Evolutionary conservation across 2,888 invertebrate genomes (phyloP).

Genomic region (Pseudoips prasinana): DNA sequence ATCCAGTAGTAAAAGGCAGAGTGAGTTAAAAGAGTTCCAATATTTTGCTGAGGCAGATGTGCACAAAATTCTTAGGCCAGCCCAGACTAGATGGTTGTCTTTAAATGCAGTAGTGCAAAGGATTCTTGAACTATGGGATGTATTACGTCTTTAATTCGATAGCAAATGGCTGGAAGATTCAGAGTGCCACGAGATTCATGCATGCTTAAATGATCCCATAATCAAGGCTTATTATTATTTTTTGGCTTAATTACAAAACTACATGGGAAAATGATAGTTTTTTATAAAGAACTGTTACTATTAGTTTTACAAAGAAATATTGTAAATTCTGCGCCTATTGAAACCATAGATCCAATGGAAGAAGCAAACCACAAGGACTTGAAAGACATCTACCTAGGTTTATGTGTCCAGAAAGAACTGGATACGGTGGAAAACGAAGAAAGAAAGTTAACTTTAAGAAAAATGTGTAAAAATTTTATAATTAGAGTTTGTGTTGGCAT

Average conservation of each 20-base stretch:
- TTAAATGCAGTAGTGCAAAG: conserved; percentile 27
- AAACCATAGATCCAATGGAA: background rate
- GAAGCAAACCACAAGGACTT: background rate
- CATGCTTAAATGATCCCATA: conserved; percentile 1
- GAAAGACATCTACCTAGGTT: background rate
- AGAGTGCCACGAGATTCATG: conserved; percentile 5
- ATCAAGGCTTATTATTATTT: conserved; percentile 7
- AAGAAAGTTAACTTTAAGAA: background rate
- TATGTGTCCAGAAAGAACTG: background rate
- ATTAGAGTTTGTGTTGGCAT: conserved; percentile 5
- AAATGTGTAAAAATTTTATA: conserved; percentile 1
- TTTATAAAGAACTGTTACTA: conserved; percentile 8
- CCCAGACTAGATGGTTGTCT: conserved; percentile 31
- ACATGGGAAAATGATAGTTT: conserved; percentile 2
- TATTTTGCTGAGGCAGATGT: conserved; percentile 13
- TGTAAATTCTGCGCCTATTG: background rate
- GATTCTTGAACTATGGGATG: conserved; percentile 38
- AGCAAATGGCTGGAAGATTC: conserved; percentile 9
- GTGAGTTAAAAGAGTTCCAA: conserved; percentile 13
- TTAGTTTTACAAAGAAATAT: background rate
- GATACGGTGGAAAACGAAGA: background rate
- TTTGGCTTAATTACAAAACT: conserved; percentile 5
- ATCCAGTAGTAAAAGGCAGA: conserved; percentile 6
- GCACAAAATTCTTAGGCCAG: conserved; percentile 23
- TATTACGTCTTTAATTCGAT: conserved; percentile 21